These are phyloP conservation scores for Podotricha telesiphe DNA, from an alignment of 2,888 invertebrate genomes.

Conservation along the genomic window DNA sequence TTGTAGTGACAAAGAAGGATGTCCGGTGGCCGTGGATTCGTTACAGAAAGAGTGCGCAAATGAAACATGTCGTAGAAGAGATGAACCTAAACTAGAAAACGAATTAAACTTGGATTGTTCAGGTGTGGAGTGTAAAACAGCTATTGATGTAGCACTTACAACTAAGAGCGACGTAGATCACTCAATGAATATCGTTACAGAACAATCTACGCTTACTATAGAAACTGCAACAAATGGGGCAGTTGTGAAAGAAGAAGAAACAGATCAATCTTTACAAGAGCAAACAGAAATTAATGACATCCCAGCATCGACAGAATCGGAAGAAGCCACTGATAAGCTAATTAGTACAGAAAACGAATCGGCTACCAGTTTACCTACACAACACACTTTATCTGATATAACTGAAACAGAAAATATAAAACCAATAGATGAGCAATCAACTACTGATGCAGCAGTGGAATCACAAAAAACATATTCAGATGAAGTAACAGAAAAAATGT, in stretches of 20 bases:
- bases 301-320: conserved; percentile 4
- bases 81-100: conserved; percentile 48
- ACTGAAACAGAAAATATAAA: conserved; percentile 4
- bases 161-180: conserved; percentile 16
- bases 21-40: conserved; percentile 39
- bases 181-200: not conserved
- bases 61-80: conserved; percentile 61
- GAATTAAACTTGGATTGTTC: conserved; percentile 53
- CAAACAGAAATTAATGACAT: conserved; percentile 1
- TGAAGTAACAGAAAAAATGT: conserved; percentile 21
- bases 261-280: not conserved
- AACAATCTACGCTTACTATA: conserved; percentile 36
- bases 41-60: conserved; percentile 55
- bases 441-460: not conserved
- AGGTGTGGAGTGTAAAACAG: conserved; percentile 51
- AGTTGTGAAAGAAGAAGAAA: conserved; percentile 6
- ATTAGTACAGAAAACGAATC: not conserved
- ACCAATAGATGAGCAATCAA: not conserved
- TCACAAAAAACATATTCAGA: conserved; percentile 8
- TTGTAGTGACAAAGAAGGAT: conserved; percentile 51
- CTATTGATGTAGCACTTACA: conserved; percentile 32
- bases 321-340: not conserved
- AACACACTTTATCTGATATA: conserved; percentile 10
- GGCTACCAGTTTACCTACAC: not conserved
- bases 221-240: conserved; percentile 29